These are phyloP conservation scores for Hyla sarda DNA, from an alignment of 2,113 vertebrate species.

Conservation along the genomic window DNA sequence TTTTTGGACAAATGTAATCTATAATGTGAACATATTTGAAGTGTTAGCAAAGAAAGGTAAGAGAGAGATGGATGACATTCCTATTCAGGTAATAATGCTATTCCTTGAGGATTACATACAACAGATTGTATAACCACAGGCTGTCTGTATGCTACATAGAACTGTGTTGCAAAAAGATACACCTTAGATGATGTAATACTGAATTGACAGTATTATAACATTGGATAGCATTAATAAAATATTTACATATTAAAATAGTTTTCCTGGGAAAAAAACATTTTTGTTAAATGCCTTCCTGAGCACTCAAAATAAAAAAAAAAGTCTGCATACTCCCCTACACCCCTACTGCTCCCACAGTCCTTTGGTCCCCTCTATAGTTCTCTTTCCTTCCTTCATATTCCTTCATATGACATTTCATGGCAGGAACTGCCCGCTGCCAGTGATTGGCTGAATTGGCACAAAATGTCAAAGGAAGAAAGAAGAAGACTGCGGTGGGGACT, in stretches of 20 bases:
- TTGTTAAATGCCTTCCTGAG: too few relatives aligned
- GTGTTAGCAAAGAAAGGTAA: constrained; percentile 24
- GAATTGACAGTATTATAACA: neutral
- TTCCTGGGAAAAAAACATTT: too few relatives aligned
- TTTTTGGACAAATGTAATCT: neutral
- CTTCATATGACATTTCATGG: too few relatives aligned
- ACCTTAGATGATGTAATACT: neutral
- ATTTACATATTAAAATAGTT: neutral
- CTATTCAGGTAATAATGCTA: constrained; percentile 20
- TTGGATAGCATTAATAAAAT: neutral
- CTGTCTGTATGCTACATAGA: neutral
- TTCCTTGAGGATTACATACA: neutral
- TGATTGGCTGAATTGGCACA: too few relatives aligned
- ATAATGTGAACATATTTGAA: constrained; percentile 9
- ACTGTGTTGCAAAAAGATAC: neutral
- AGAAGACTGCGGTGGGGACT: too few relatives aligned
- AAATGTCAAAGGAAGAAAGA: too few relatives aligned
- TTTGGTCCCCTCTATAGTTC: too few relatives aligned
- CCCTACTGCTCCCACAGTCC: too few relatives aligned
- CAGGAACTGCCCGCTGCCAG: too few relatives aligned
- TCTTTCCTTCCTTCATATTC: too few relatives aligned
- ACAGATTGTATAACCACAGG: neutral
- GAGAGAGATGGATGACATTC: constrained; percentile 11
- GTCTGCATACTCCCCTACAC: too few relatives aligned
- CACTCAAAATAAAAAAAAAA: too few relatives aligned